Base-by-base conservation (phyloP, 2,113 vertebrate genomes). In the Microtus ochrogaster region DNA sequence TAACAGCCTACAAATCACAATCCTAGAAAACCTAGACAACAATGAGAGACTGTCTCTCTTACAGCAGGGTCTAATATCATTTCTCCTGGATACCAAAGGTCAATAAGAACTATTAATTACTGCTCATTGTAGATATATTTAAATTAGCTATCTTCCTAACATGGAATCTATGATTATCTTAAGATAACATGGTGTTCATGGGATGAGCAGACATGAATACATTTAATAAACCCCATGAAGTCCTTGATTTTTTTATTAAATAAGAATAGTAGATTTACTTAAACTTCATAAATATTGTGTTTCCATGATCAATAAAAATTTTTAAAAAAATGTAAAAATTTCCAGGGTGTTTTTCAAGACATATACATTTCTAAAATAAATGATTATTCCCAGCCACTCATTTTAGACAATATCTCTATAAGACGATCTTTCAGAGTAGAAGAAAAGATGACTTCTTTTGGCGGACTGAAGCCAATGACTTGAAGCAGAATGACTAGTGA, bases 401-500 rank as follows among this genome's bases (percentile, higher is more conserved):
- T 92, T 94, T 82, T 49, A 85, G 68, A 65, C 33, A 95, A 61
- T 79, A 7, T 16, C 55, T 94, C 21, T 92, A 55, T 39, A 82
- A 96, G 89, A 74, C 55, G 0, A 22, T 3, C 73, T 94, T 95
- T 86, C 17, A 70, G 89, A 89, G 55, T 87, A 21, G 24, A 94
- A 94, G 68, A 83, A 89, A 90, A 95, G 30, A 89, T 96, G 81
- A 72, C n/a, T 82, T 17, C 61, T 22, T 2, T 52, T 49, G 82
- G 68, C 47, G 49, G 74, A 63, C 41, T 55, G 81, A 92, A 47
- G 78, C 41, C 73, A 97, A 24, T 2, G 90, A 91, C 68, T 58
- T 96, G 88, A 97, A 89, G 49, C n/a, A 55, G 90, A 68, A 94
- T 89, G 92, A 94, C 82, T 87, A 94, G 89, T 79, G 49, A 65